Evolutionary conservation across 2,797 vertebrate genomes (phyloP).

Genomic region (Pogonophryne albipinna): DNA sequence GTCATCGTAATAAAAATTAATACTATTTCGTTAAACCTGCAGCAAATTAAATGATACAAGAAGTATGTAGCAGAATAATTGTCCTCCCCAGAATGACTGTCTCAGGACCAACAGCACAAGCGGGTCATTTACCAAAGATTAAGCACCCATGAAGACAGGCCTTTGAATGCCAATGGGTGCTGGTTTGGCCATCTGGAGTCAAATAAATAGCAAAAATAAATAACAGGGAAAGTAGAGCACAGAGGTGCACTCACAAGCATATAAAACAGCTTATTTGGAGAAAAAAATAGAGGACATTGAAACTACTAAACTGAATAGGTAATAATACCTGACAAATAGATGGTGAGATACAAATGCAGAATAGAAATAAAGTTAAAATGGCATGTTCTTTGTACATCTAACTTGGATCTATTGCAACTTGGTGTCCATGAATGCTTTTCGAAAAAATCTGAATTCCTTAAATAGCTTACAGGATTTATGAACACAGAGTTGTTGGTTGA

Average conservation of each 20-base stretch:
- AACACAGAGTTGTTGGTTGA: slow-evolving; percentile 38
- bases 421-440: slow-evolving; percentile 1
- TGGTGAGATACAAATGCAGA: slow-evolving; percentile 9
- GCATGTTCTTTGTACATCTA: neutral
- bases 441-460: slow-evolving; percentile 17
- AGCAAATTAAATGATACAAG: neutral
- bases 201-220: slow-evolving; percentile 27
- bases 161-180: slow-evolving; percentile 46
- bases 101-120: slow-evolving; percentile 23
- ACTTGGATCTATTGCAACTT: neutral
- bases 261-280: neutral
- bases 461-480: slow-evolving; percentile 13
- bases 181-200: slow-evolving; percentile 68
- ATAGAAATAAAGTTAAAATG: neutral
- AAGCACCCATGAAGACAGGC: slow-evolving; percentile 65
- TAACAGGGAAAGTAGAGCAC: slow-evolving; percentile 28
- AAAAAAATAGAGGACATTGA: neutral
- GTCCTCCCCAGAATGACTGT: neutral
- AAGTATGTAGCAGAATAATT: neutral
- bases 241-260: slow-evolving; percentile 23
- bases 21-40: neutral
- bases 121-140: slow-evolving; percentile 57
- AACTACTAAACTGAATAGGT: slow-evolving; percentile 1
- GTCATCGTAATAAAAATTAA: no score
- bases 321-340: neutral